phyloP scores from a whole-genome alignment of 1,140 invertebrate genomes.

The Tigriopus japonicus region DNA sequence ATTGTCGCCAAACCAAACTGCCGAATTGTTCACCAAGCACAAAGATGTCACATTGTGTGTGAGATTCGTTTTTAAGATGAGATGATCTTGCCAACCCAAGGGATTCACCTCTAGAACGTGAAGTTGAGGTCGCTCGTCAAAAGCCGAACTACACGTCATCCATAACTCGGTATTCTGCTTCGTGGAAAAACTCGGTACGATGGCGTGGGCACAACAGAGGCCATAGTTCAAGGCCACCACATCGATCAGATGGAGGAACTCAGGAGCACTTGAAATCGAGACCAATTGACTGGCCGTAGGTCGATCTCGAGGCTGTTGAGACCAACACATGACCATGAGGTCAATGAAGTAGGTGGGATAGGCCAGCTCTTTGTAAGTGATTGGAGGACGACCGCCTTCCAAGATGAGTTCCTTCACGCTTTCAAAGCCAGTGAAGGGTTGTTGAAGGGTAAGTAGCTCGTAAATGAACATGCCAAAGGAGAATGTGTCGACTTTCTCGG shows the following conservation, averaged over 20 bases:
- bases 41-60: background rate
- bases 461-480: conserved; percentile 99
- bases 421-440: conserved; percentile 86
- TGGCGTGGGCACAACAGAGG: background rate
- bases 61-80: background rate
- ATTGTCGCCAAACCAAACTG: conserved; percentile 70
- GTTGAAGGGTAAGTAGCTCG: conserved; percentile 75
- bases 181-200: background rate
- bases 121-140: background rate
- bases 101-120: background rate
- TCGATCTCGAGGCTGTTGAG: conserved; percentile 59
- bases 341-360: conserved; percentile 82
- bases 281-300: conserved; percentile 85
- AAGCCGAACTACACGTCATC: background rate
- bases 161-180: background rate
- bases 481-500: conserved; percentile 95
- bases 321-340: conserved; percentile 89
- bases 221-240: conserved; percentile 36
- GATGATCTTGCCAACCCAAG: background rate
- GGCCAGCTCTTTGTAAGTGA: conserved; percentile 46
- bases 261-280: conserved; percentile 69
- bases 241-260: conserved; percentile 73
- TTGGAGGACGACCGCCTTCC: conserved; percentile 70
- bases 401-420: conserved; percentile 88
- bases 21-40: conserved; percentile 33